Percentiles rank a stretch among this genome's conserved stretches.
Conservation (phyloP, 2,797 vertebrate genomes). For the Lepus oiostolus region DNA sequence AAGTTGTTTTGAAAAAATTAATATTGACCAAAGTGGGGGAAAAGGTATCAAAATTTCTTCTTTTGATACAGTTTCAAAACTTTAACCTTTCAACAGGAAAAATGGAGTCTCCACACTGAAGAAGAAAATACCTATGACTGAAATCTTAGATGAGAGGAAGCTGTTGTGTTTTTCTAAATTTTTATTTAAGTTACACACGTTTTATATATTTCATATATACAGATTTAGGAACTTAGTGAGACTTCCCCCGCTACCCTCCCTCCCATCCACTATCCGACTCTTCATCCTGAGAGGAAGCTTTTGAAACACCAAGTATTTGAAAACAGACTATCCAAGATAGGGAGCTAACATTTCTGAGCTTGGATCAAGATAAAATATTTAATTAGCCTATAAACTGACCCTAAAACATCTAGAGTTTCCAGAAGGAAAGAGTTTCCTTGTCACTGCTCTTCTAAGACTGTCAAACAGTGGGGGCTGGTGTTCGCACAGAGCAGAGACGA, state of each 20-base stretch:
- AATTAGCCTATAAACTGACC: constrained; percentile 85
- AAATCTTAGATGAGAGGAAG: constrained; percentile 59
- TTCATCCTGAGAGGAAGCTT: neutral
- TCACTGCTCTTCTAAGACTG: constrained; percentile 65
- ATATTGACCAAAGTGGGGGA: neutral
- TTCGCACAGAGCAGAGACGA: constrained; percentile 75
- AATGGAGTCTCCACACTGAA: neutral
- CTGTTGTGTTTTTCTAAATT: neutral
- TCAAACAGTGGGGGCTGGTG: constrained; percentile 59
- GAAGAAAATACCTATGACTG: constrained; percentile 52
- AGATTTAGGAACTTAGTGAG: too few relatives aligned
- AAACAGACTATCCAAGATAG: constrained; percentile 72
- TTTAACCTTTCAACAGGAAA: constrained; percentile 54
- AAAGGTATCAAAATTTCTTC: neutral
- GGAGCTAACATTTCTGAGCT: constrained; percentile 71
- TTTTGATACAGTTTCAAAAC: constrained; percentile 47
- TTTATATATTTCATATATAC: too few relatives aligned
- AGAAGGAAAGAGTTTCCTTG: constrained; percentile 76
- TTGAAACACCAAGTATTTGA: constrained; percentile 78
- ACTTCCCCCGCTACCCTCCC: too few relatives aligned
- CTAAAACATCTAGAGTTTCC: constrained; percentile 68
- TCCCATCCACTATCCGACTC: too few relatives aligned
- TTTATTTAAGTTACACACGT: too few relatives aligned
- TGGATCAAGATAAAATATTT: constrained; percentile 82
- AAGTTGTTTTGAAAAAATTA: constrained; percentile 58